A percentile compares a stretch with the other conserved stretches of the same genome.
Conservation (phyloP, 2,888 invertebrate genomes). For the Mylabris sibirica region DNA sequence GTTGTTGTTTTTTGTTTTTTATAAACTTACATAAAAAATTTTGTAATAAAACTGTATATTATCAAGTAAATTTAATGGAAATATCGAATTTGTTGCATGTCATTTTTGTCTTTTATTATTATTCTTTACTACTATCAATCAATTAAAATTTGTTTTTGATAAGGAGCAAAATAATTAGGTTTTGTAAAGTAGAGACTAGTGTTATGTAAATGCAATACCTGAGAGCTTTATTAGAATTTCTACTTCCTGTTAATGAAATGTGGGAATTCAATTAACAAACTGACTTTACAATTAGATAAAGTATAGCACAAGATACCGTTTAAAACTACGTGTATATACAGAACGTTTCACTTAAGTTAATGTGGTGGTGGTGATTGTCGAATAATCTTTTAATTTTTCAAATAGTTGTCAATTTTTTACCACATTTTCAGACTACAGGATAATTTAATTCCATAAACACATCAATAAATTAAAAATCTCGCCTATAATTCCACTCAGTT, state of each 20-base stretch:
- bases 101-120: background rate
- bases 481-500: too few relatives aligned
- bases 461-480: too few relatives aligned
- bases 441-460: too few relatives aligned
- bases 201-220: background rate
- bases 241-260: background rate
- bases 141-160: background rate
- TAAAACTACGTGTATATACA: background rate
- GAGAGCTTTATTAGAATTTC: constrained; percentile 1
- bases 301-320: background rate
- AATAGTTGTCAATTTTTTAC: too few relatives aligned
- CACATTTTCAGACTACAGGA: too few relatives aligned
- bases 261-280: constrained; percentile 2
- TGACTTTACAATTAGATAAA: background rate
- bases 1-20: background rate
- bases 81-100: background rate
- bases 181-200: background rate
- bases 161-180: background rate
- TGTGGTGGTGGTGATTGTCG: too few relatives aligned
- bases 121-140: background rate
- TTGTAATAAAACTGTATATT: background rate
- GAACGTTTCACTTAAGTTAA: background rate
- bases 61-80: background rate
- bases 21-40: background rate
- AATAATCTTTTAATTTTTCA: too few relatives aligned